phyloP scores from a whole-genome alignment of 2,888 invertebrate genomes.

The Eilema depressum region DNA sequence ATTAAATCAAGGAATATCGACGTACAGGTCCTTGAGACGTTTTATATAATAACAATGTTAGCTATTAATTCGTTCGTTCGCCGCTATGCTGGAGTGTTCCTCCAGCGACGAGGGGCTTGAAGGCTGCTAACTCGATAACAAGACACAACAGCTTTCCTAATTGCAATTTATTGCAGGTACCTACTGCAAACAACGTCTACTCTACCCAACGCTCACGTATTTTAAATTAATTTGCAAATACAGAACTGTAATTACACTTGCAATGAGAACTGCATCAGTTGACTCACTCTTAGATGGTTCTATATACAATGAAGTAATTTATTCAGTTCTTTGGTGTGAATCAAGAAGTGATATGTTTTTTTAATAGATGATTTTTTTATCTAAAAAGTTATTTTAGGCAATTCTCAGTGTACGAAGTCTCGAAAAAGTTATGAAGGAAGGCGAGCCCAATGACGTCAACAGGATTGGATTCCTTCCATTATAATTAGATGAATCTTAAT shows the following conservation, averaged over 20 bases:
- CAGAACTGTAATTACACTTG: constrained; percentile 74
- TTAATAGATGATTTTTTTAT: neutral
- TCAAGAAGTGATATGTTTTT: neutral
- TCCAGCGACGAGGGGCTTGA: constrained; percentile 70
- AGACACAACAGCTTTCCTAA: constrained; percentile 86
- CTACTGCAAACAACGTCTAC: constrained; percentile 80
- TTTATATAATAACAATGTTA: constrained; percentile 58
- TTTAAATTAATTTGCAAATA: constrained; percentile 84
- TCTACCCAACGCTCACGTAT: constrained; percentile 83
- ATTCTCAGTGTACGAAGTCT: neutral
- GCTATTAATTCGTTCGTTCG: constrained; percentile 73
- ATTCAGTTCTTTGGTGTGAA: neutral
- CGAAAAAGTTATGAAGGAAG: neutral
- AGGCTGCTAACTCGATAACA: constrained; percentile 86
- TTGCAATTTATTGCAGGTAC: constrained; percentile 87
- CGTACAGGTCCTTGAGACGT: constrained; percentile 21
- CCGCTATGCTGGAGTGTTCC: constrained; percentile 69
- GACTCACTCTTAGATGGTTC: constrained; percentile 19
- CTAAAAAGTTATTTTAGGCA: neutral
- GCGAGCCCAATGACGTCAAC: no score
- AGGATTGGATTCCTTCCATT: no score
- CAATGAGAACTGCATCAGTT: constrained; percentile 49
- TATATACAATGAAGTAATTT: constrained; percentile 7
- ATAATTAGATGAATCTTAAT: neutral
- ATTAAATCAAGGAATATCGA: neutral